Evolutionary conservation across 2,888 invertebrate genomes (phyloP).

Genomic region (Melinaea menophilus): DNA sequence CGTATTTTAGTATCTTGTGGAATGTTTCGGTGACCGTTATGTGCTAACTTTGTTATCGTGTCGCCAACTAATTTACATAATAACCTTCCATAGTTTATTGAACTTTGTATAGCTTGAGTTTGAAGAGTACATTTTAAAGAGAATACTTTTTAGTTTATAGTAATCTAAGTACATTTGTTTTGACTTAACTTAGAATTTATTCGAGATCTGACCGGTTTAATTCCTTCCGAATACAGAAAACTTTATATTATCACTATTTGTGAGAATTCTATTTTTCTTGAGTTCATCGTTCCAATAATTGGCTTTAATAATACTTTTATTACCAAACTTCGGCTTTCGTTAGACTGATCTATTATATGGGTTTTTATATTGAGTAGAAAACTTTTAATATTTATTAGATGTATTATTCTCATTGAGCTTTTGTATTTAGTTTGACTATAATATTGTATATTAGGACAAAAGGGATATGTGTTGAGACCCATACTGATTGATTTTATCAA

Average conservation of each 20-base stretch:
- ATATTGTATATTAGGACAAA: too few species aligned
- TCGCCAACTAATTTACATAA: constrained; percentile 28
- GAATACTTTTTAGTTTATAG: constrained; percentile 7
- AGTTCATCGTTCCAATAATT: not conserved
- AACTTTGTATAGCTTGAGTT: constrained; percentile 23
- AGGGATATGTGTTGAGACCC: too few species aligned
- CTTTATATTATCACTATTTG: not conserved
- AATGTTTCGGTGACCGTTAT: constrained; percentile 24
- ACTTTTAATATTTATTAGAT: too few species aligned
- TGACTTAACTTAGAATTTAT: not conserved
- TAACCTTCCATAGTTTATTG: constrained; percentile 26
- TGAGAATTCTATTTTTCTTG: not conserved
- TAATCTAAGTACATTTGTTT: constrained; percentile 7
- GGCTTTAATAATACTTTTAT: not conserved
- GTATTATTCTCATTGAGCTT: too few species aligned
- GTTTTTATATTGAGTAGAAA: not conserved
- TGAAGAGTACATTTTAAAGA: constrained; percentile 15
- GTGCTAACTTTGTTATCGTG: constrained; percentile 32
- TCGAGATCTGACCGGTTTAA: not conserved
- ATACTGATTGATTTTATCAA: too few species aligned
- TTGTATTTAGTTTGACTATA: too few species aligned
- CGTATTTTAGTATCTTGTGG: constrained; percentile 9
- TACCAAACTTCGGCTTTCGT: not conserved
- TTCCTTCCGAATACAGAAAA: not conserved
- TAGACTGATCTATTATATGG: not conserved